Percentiles rank a stretch among this genome's conserved stretches.
Evolutionary conservation across 2,113 vertebrate genomes (phyloP).

Genomic region (Neomonachus schauinslandi): DNA sequence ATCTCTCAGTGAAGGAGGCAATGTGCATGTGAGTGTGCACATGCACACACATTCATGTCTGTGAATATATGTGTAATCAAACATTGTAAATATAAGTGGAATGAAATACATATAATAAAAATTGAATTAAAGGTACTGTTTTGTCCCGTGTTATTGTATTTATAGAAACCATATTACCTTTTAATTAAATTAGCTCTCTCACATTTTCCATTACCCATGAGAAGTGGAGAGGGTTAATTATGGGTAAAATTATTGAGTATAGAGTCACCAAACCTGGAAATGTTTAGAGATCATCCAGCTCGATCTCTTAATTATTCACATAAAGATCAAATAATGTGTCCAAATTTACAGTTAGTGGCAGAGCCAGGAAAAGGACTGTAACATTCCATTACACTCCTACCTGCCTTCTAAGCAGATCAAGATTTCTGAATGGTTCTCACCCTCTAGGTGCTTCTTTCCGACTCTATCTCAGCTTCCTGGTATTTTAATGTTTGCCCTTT

Average conservation of each 20-base stretch:
- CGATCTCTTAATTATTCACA: background rate
- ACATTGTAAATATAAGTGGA: background rate
- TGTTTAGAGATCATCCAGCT: background rate
- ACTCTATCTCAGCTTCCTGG: background rate
- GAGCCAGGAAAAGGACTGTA: background rate
- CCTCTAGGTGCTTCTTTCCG: background rate
- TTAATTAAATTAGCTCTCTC: background rate
- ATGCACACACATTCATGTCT: background rate
- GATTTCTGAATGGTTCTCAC: background rate
- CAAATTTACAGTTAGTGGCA: background rate
- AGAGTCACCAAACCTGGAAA: background rate
- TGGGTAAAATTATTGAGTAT: background rate
- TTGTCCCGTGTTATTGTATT: background rate
- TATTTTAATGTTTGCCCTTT: background rate
- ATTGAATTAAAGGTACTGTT: background rate
- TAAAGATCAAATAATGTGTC: background rate
- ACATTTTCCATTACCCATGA: background rate
- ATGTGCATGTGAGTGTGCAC: background rate
- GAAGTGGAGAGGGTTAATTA: background rate
- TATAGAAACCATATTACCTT: background rate
- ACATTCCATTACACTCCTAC: background rate
- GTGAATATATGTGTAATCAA: background rate
- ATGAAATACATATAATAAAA: background rate
- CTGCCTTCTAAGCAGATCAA: background rate
- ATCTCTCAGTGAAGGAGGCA: slow-evolving; percentile 41